Evolutionary conservation across 2,888 invertebrate species (phyloP).

Genomic region (Chromoteleia sp.): DNA sequence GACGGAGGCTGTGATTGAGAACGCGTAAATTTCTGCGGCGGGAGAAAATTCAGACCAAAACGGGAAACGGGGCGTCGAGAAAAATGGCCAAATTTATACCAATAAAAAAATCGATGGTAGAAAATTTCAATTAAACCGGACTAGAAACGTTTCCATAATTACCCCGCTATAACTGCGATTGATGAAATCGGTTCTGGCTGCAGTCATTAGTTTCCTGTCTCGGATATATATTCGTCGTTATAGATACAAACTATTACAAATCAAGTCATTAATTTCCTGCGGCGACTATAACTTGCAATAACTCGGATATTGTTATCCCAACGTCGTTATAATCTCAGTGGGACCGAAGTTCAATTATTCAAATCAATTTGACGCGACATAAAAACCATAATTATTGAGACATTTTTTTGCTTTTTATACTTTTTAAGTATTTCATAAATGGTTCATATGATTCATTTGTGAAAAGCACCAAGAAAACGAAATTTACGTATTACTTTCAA

Average conservation of each 20-base stretch:
- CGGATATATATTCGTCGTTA: constrained; percentile 14
- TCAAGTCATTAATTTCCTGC: constrained; percentile 46
- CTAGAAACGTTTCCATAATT: not conserved
- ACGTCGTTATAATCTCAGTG: constrained; percentile 10
- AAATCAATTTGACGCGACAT: constrained; percentile 24
- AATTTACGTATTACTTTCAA: too few relatives aligned
- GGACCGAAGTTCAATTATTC: constrained; percentile 14
- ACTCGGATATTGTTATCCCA: constrained; percentile 32
- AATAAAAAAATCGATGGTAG: not conserved
- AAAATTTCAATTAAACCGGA: not conserved
- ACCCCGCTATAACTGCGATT: constrained; percentile 15
- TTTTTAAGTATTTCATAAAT: too few relatives aligned
- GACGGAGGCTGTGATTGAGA: too few relatives aligned
- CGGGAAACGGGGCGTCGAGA: not conserved
- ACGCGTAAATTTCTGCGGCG: too few relatives aligned
- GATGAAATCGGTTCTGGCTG: constrained; percentile 1
- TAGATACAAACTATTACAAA: constrained; percentile 44
- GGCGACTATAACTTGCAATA: constrained; percentile 25
- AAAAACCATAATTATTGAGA: too few relatives aligned
- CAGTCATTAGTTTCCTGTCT: constrained; percentile 20
- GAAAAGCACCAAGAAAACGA: too few relatives aligned
- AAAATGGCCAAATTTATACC: not conserved
- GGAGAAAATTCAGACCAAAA: not conserved
- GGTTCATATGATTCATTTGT: too few relatives aligned
- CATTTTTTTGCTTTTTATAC: too few relatives aligned